These are phyloP conservation scores for Charadrius vociferus DNA, from an alignment of 2,113 vertebrate species.

Conservation along the genomic window DNA sequence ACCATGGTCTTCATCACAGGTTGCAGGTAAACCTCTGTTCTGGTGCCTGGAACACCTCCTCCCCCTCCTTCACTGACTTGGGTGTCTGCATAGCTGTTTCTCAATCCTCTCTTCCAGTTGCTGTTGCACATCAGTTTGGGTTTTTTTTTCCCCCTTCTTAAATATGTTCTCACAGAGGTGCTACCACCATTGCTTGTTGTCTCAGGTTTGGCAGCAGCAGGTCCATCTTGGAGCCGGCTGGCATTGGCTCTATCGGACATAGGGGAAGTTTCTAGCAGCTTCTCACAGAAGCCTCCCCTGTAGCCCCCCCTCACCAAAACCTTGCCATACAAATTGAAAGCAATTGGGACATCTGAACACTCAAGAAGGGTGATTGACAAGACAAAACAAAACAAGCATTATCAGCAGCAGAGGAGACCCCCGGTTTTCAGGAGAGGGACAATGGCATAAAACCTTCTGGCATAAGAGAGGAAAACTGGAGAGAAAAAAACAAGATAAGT, in stretches of 20 bases:
- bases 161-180: background rate
- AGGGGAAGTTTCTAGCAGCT: background rate
- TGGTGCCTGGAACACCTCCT: background rate
- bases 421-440: fast-evolving
- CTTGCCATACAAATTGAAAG: too few species aligned
- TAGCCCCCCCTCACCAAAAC: background rate
- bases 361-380: background rate
- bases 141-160: background rate
- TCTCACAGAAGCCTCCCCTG: background rate
- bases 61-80: background rate
- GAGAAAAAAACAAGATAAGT: background rate
- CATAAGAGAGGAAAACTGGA: background rate
- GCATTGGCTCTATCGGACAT: background rate
- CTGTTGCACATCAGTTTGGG: background rate
- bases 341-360: background rate
- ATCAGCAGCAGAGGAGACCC: background rate
- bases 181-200: fast-evolving
- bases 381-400: background rate
- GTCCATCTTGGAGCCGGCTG: background rate
- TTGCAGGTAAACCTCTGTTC: background rate
- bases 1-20: background rate
- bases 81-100: background rate
- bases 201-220: background rate
- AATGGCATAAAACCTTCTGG: background rate
- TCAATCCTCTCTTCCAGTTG: background rate